A percentile compares a stretch with the other conserved stretches of the same genome.
Conservation (phyloP, 2,113 vertebrate genomes). For the Hiodon alosoides region DNA sequence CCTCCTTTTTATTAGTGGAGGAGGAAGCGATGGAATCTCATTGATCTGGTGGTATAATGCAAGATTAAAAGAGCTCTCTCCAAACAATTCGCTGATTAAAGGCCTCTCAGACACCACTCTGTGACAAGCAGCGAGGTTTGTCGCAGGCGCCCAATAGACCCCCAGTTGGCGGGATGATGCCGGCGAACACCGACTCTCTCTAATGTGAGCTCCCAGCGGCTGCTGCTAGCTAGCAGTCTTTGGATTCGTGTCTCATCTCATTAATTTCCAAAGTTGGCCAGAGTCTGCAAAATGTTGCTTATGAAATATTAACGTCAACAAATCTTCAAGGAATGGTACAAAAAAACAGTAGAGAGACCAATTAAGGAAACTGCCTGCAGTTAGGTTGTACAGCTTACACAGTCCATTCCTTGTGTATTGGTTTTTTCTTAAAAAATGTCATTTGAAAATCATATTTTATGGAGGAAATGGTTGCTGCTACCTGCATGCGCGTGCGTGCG, state of each 20-base stretch:
- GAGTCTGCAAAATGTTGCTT: slow-evolving; percentile 53
- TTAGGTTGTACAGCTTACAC: slow-evolving; percentile 45
- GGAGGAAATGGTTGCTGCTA: slow-evolving; percentile 30
- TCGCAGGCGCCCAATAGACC: slow-evolving; percentile 33
- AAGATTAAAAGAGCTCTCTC: slow-evolving; percentile 58
- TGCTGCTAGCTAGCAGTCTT: slow-evolving; percentile 43
- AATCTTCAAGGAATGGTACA: slow-evolving; percentile 69
- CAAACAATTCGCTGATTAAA: slow-evolving; percentile 62
- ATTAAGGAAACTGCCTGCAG: slow-evolving; percentile 63
- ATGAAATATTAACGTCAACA: slow-evolving; percentile 73
- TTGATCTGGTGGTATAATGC: slow-evolving; percentile 66
- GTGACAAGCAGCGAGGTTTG: slow-evolving; percentile 35
- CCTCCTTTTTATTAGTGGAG: slow-evolving; percentile 55
- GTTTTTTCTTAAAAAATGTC: slow-evolving; percentile 30
- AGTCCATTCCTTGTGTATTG: slow-evolving; percentile 36
- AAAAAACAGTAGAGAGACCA: slow-evolving; percentile 65
- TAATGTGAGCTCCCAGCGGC: slow-evolving; percentile 43
- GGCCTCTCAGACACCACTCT: slow-evolving; percentile 41
- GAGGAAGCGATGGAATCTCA: slow-evolving; percentile 51
- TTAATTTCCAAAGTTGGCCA: slow-evolving; percentile 69
- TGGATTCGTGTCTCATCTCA: slow-evolving; percentile 63
- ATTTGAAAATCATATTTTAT: slow-evolving; percentile 45
- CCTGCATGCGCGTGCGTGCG: not conserved
- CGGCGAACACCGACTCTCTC: slow-evolving; percentile 32
- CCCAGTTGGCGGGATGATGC: not conserved